Conservation (phyloP, 2,888 invertebrate species). For the Sesia apiformis region DNA sequence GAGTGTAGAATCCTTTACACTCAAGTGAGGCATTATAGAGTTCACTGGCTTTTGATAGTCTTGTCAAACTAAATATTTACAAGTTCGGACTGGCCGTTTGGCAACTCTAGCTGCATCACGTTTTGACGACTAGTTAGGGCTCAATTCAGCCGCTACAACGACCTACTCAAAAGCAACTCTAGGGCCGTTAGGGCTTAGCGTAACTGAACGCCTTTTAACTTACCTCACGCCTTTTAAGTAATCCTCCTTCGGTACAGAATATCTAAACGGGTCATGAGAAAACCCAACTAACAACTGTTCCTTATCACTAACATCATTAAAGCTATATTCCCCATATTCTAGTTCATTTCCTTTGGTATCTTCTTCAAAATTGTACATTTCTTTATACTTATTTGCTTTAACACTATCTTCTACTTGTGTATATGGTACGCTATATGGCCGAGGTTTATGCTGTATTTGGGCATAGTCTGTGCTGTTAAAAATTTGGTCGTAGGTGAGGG, state of each 20-base stretch:
- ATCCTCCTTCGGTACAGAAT: constrained; percentile 52
- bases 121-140: too few species aligned
- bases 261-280: constrained; percentile 54
- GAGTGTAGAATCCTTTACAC: too few species aligned
- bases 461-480: constrained; percentile 53
- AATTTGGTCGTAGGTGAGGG: constrained; percentile 47
- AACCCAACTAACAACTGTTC: constrained; percentile 49
- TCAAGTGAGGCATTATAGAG: too few species aligned
- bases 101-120: too few species aligned
- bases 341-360: constrained; percentile 34
- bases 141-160: too few species aligned
- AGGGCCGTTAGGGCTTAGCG: too few species aligned
- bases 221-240: constrained; percentile 55
- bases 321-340: constrained; percentile 20
- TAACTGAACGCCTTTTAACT: constrained; percentile 5
- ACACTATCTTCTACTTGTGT: constrained; percentile 11
- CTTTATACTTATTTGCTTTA: not conserved
- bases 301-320: constrained; percentile 14
- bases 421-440: constrained; percentile 30
- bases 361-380: constrained; percentile 5
- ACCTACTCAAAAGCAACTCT: too few species aligned
- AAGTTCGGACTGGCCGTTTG: too few species aligned
- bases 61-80: too few species aligned
- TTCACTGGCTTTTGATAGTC: too few species aligned
- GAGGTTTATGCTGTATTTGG: constrained; percentile 30